Evolutionary conservation across 2,888 invertebrate species (phyloP).

Genomic region (Epinotia bilunana): DNA sequence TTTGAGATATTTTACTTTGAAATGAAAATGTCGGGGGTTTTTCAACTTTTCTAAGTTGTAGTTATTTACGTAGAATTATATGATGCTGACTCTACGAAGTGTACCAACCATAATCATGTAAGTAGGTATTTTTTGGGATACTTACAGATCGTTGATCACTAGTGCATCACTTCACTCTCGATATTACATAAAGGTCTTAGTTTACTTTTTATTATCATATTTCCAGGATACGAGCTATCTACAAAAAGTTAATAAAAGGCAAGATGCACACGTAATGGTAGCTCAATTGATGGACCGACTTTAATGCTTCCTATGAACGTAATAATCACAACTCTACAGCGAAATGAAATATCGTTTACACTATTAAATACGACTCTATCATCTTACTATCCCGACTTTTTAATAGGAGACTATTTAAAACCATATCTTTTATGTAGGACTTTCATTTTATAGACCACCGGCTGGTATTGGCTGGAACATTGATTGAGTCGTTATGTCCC

Average conservation of each 20-base stretch:
- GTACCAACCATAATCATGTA: too few relatives aligned
- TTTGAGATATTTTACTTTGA: too few relatives aligned
- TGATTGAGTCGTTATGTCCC: too few relatives aligned
- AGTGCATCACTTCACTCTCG: neutral
- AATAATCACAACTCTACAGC: conserved; percentile 19
- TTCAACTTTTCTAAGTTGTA: too few relatives aligned
- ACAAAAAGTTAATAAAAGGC: conserved; percentile 42
- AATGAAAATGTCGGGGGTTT: too few relatives aligned
- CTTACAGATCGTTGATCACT: neutral
- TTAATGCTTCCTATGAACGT: conserved; percentile 37
- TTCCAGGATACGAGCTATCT: conserved; percentile 49
- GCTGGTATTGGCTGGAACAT: neutral
- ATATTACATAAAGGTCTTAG: conserved; percentile 16
- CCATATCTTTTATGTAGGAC: neutral
- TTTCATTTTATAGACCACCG: neutral
- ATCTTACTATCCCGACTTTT: neutral
- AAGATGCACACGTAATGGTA: conserved; percentile 47
- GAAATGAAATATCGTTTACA: conserved; percentile 35
- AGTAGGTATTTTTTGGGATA: too few relatives aligned
- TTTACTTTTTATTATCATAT: conserved; percentile 43
- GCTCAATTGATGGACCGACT: conserved; percentile 49
- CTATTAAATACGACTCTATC: conserved; percentile 13
- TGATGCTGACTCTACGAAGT: too few relatives aligned
- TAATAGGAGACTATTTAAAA: neutral
- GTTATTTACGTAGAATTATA: too few relatives aligned